phyloP scores from a whole-genome alignment of 92 coral and sea anemone species.

The Paramuricea clavata region DNA sequence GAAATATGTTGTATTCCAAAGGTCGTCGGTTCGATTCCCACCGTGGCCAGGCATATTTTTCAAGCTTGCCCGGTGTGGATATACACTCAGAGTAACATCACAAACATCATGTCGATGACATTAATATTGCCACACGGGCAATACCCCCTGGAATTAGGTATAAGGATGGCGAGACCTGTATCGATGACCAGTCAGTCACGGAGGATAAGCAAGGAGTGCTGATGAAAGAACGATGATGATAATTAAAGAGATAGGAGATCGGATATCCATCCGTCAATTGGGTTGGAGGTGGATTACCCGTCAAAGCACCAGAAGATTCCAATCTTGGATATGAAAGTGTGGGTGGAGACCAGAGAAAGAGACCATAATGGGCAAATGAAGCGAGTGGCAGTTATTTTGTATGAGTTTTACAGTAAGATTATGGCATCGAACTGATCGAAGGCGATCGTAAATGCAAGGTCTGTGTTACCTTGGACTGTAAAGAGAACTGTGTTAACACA shows the following conservation, averaged over 20 bases:
- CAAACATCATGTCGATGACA: no score
- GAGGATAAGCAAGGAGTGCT: constrained; percentile 12
- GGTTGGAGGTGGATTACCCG: constrained; percentile 29
- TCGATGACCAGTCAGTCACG: constrained; percentile 13
- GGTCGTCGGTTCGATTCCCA: no score
- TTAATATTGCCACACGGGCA: constrained; percentile 39
- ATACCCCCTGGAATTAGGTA: constrained; percentile 41
- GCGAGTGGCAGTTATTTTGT: constrained; percentile 25
- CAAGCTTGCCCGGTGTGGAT: no score
- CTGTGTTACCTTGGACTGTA: neutral
- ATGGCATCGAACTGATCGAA: constrained; percentile 39
- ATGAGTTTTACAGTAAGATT: constrained; percentile 3
- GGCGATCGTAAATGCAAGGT: constrained; percentile 11
- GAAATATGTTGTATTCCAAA: constrained; percentile 43
- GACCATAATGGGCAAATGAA: constrained; percentile 26
- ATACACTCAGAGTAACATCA: no score
- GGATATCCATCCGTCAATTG: constrained; percentile 16
- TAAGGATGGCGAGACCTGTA: neutral
- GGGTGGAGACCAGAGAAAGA: constrained; percentile 44
- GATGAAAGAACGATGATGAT: constrained; percentile 28
- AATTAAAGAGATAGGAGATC: constrained; percentile 15
- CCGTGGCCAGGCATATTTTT: no score
- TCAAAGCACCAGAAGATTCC: constrained; percentile 31
- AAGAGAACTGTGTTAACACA: neutral
- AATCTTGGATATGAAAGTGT: constrained; percentile 54